Conservation (phyloP, 2,888 invertebrate species). For the Daptonema setosum region DNA sequence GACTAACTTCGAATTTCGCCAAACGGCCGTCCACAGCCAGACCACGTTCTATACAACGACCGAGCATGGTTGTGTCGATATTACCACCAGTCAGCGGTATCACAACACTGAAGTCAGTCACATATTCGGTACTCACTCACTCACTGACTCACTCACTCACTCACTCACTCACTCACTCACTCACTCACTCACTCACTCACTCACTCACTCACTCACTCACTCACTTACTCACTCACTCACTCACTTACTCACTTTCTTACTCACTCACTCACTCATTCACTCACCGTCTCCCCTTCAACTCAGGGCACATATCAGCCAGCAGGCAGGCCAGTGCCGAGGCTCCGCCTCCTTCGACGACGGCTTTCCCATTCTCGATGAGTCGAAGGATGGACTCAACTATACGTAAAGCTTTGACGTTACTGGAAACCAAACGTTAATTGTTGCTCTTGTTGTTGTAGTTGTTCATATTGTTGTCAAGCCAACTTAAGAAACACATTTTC, state of each 20-base stretch:
- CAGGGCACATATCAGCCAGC: slow-evolving; percentile 53
- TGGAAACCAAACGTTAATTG: too few relatives aligned
- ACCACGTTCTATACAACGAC: slow-evolving; percentile 30
- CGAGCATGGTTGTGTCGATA: slow-evolving; percentile 36
- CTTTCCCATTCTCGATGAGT: slow-evolving; percentile 49
- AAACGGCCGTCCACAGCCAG: slow-evolving; percentile 35
- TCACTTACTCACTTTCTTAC: too few relatives aligned
- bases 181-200: background rate
- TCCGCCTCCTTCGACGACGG: slow-evolving; percentile 73
- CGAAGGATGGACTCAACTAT: slow-evolving; percentile 50
- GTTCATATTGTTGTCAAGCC: too few relatives aligned
- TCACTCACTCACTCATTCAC: too few relatives aligned
- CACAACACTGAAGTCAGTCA: slow-evolving; percentile 32
- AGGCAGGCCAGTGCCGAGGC: slow-evolving; percentile 64
- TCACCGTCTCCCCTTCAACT: slow-evolving; percentile 56
- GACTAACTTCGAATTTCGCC: slow-evolving; percentile 30
- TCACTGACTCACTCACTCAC: background rate
- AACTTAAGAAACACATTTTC: slow-evolving; percentile 1
- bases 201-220: too few relatives aligned
- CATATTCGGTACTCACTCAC: too few relatives aligned
- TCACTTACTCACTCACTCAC: too few relatives aligned
- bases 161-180: background rate
- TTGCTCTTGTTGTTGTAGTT: slow-evolving; percentile 41
- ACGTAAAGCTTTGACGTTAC: too few relatives aligned
- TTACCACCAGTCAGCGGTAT: slow-evolving; percentile 35